These are phyloP conservation scores for Notolabrus celidotus DNA, from an alignment of 2,797 vertebrate species.

Conservation along the genomic window DNA sequence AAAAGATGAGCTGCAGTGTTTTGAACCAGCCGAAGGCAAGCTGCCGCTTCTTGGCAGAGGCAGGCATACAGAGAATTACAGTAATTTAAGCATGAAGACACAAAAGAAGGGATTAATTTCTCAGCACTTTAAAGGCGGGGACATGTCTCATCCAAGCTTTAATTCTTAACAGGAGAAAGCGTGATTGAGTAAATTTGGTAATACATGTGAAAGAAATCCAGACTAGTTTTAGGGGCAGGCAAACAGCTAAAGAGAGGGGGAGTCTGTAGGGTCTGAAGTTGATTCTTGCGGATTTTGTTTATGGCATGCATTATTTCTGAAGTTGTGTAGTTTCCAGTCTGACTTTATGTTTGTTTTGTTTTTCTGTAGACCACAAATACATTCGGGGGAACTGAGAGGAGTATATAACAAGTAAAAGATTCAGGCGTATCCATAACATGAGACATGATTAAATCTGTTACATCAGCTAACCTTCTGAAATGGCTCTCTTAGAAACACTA, in stretches of 20 bases:
- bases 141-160: slow-evolving; percentile 21
- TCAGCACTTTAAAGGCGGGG: slow-evolving; percentile 19
- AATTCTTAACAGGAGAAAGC: slow-evolving; percentile 20
- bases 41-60: slow-evolving; percentile 23
- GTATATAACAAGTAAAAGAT: no score
- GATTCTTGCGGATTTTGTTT: no score
- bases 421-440: no score
- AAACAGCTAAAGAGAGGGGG: neutral
- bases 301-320: no score
- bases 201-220: slow-evolving; percentile 8
- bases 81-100: slow-evolving; percentile 33
- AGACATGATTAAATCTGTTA: no score
- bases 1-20: slow-evolving; percentile 24
- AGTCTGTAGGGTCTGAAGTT: neutral
- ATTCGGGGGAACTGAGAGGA: no score
- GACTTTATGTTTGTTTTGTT: no score
- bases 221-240: neutral
- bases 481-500: no score
- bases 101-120: slow-evolving; percentile 36
- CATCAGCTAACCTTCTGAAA: no score
- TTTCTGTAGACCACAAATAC: no score
- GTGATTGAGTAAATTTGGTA: slow-evolving; percentile 15
- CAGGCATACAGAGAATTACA: slow-evolving; percentile 33
- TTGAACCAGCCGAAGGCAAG: slow-evolving; percentile 25
- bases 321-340: no score